phyloP scores from a whole-genome alignment of 2,888 invertebrate genomes.

The Drosophila histrio region DNA sequence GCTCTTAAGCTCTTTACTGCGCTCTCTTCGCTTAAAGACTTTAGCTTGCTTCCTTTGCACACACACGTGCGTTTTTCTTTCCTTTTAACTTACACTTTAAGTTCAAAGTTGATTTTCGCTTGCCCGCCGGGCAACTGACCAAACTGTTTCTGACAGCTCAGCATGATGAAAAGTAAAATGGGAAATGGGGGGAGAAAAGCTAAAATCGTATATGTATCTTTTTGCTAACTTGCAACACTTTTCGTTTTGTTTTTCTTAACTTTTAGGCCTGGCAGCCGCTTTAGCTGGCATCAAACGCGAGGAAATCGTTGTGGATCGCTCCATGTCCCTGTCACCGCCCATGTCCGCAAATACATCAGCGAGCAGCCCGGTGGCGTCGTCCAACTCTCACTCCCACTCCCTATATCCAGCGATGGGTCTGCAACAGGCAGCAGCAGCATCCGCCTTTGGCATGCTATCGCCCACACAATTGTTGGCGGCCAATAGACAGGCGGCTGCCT shows the following conservation, averaged over 20 bases:
- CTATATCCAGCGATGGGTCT: constrained; percentile 81
- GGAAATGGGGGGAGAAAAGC: constrained; percentile 9
- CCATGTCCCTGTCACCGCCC: constrained; percentile 82
- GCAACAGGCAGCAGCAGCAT: constrained; percentile 83
- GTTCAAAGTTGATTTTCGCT: constrained; percentile 12
- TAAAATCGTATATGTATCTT: not conserved
- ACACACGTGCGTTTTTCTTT: constrained; percentile 50
- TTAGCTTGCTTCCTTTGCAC: not conserved
- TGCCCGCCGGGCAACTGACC: constrained; percentile 40
- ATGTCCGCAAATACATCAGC: constrained; percentile 82
- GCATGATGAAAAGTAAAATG: constrained; percentile 15
- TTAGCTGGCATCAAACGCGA: constrained; percentile 84
- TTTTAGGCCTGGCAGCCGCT: constrained; percentile 83
- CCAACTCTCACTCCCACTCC: constrained; percentile 28
- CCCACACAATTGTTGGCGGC: constrained; percentile 82
- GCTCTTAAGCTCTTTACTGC: constrained; percentile 37
- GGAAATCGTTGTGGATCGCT: constrained; percentile 78
- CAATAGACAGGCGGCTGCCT: constrained; percentile 83
- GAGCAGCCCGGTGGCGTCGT: constrained; percentile 58
- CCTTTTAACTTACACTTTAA: constrained; percentile 37
- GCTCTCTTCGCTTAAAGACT: constrained; percentile 19
- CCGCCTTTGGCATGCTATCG: constrained; percentile 84
- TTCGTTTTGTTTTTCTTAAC: not conserved
- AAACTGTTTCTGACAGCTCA: constrained; percentile 44
- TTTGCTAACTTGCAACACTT: constrained; percentile 38